These are phyloP conservation scores for Dolichopus griseipennis DNA, from an alignment of 2,888 invertebrate genomes.

Conservation along the genomic window DNA sequence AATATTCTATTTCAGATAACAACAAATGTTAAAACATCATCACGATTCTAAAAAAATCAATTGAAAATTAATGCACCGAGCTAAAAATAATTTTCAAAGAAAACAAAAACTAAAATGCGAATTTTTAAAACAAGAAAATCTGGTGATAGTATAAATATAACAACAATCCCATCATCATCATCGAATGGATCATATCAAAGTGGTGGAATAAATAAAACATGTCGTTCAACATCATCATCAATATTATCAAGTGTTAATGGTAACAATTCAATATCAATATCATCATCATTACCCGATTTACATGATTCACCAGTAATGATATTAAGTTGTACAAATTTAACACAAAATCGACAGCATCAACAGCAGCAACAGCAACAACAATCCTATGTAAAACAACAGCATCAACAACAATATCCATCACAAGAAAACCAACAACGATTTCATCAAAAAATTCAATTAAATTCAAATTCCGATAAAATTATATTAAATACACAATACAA, in stretches of 20 bases:
- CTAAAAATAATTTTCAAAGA: background rate
- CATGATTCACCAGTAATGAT: constrained; percentile 43
- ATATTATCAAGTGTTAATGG: constrained; percentile 29
- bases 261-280: constrained; percentile 34
- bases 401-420: constrained; percentile 18
- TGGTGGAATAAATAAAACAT: constrained; percentile 16
- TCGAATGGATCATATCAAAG: constrained; percentile 23
- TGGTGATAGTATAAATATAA: constrained; percentile 36
- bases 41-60: too few species aligned
- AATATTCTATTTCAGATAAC: too few species aligned
- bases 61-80: background rate
- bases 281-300: constrained; percentile 41
- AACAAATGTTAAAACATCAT: too few species aligned
- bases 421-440: constrained; percentile 3
- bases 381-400: constrained; percentile 24
- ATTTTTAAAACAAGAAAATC: constrained; percentile 43
- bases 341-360: constrained; percentile 19
- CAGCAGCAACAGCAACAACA: constrained; percentile 23
- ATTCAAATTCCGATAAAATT: background rate
- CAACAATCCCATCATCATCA: constrained; percentile 26
- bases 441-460: background rate
- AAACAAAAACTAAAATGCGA: constrained; percentile 31
- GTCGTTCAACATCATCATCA: constrained; percentile 14
- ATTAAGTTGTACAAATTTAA: constrained; percentile 40
- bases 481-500: background rate